A percentile compares a stretch with the other conserved stretches of the same genome.
phyloP scores from a whole-genome alignment of 2,797 vertebrate species.

The Spinus olivaceus region DNA sequence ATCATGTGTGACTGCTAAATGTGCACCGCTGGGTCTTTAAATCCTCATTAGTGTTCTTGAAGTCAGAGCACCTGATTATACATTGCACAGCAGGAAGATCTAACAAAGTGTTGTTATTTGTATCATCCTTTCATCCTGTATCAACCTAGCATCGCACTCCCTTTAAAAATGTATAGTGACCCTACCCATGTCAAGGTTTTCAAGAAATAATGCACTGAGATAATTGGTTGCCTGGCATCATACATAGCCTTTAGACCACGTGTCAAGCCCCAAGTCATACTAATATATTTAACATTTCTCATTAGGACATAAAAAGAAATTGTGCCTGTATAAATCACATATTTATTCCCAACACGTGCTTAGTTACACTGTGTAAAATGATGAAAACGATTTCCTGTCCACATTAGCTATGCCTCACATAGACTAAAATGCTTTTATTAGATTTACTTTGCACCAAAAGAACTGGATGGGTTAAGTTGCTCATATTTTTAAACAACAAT shows the following conservation, averaged over 20 bases:
- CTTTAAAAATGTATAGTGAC: constrained; percentile 29
- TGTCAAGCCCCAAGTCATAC: constrained; percentile 26
- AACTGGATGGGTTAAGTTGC: background rate
- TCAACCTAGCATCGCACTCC: background rate
- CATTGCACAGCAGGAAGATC: background rate
- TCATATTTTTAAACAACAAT: constrained; percentile 5
- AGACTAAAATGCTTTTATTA: constrained; percentile 40
- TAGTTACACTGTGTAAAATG: constrained; percentile 16
- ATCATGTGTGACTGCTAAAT: background rate
- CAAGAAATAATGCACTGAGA: constrained; percentile 31
- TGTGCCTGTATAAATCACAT: constrained; percentile 28
- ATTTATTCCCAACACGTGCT: constrained; percentile 29
- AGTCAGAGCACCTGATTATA: constrained; percentile 12
- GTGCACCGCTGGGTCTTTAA: constrained; percentile 2
- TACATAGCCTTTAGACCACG: background rate
- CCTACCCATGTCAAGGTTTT: constrained; percentile 15
- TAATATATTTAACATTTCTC: constrained; percentile 53
- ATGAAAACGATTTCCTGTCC: constrained; percentile 42
- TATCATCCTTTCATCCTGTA: background rate
- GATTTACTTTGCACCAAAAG: constrained; percentile 31
- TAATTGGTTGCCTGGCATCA: constrained; percentile 49
- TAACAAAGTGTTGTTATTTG: constrained; percentile 20
- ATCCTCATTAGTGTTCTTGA: constrained; percentile 41
- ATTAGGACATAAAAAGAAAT: constrained; percentile 47
- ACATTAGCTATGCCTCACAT: background rate